Evolutionary conservation across 2,888 invertebrate genomes (phyloP).

Genomic region (Eupithecia abbreviata): DNA sequence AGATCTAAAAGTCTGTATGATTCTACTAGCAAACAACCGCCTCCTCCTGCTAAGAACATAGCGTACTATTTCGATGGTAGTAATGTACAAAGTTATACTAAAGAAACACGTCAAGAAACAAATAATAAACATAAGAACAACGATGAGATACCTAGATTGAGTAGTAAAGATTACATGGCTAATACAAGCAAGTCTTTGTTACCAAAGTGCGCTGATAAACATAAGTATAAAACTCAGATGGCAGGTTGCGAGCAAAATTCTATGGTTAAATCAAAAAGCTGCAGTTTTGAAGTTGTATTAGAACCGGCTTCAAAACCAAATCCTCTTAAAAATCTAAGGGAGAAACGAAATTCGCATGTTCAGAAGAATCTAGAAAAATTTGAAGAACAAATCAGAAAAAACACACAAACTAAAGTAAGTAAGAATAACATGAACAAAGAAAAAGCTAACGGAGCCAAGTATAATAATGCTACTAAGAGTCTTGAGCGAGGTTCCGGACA

Average conservation of each 20-base stretch:
- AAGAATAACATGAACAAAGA: slow-evolving; percentile 79
- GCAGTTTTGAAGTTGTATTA: slow-evolving; percentile 80
- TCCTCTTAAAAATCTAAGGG: slow-evolving; percentile 75
- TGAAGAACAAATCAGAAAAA: slow-evolving; percentile 80
- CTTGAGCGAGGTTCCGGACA: slow-evolving; percentile 76
- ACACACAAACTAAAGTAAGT: slow-evolving; percentile 68
- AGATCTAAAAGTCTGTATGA: slow-evolving; percentile 78
- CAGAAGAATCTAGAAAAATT: slow-evolving; percentile 85
- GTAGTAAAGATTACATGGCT: slow-evolving; percentile 82
- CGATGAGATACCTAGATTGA: slow-evolving; percentile 85
- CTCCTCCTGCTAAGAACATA: slow-evolving; percentile 76
- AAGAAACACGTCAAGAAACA: slow-evolving; percentile 52
- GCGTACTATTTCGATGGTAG: slow-evolving; percentile 81
- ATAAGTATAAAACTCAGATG: slow-evolving; percentile 76
- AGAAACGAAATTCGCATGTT: slow-evolving; percentile 78
- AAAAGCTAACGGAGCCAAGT: slow-evolving; percentile 72
- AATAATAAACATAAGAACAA: slow-evolving; percentile 67
- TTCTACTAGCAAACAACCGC: slow-evolving; percentile 65
- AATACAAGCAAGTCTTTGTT: slow-evolving; percentile 76
- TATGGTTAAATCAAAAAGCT: slow-evolving; percentile 80
- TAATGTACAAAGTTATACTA: slow-evolving; percentile 70
- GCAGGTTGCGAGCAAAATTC: slow-evolving; percentile 74
- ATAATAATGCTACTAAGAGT: slow-evolving; percentile 75
- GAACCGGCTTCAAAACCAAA: slow-evolving; percentile 80
- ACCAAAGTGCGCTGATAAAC: slow-evolving; percentile 72